These are phyloP conservation scores for Cephus runcator DNA, from an alignment of 2,888 invertebrate genomes.

Conservation along the genomic window DNA sequence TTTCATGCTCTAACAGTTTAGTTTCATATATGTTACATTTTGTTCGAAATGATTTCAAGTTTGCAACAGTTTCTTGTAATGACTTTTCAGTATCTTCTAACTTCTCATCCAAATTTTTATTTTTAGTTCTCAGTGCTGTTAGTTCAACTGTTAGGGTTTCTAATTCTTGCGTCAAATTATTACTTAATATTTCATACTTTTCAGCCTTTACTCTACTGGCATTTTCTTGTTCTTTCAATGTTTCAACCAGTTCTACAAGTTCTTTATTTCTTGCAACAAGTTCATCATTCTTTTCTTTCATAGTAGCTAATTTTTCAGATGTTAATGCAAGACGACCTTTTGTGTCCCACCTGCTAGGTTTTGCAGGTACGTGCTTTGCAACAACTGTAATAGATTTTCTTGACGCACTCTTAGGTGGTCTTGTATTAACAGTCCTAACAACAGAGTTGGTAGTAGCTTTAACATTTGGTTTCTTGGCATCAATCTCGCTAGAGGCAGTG, in stretches of 20 bases:
- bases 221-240: conserved; percentile 36
- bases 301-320: conserved; percentile 70
- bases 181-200: conserved; percentile 35
- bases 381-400: conserved; percentile 28
- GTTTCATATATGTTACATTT: conserved; percentile 66
- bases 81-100: conserved; percentile 67
- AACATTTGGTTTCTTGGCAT: conserved; percentile 44
- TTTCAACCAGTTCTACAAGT: conserved; percentile 37
- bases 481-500: conserved; percentile 25
- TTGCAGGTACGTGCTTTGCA: conserved; percentile 25
- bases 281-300: conserved; percentile 76
- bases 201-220: conserved; percentile 38
- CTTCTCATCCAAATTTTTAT: conserved; percentile 32
- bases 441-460: conserved; percentile 54
- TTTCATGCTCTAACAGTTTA: conserved; percentile 29
- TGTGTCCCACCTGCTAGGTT: conserved; percentile 57
- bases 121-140: conserved; percentile 67
- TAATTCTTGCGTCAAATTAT: conserved; percentile 72
- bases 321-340: conserved; percentile 54
- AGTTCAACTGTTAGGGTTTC: conserved; percentile 69
- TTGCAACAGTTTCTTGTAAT: conserved; percentile 39
- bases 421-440: conserved; percentile 47
- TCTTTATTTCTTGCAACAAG: conserved; percentile 55
- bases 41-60: conserved; percentile 66
- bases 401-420: conserved; percentile 1